Evolutionary conservation across 2,797 vertebrate species (phyloP), one percentile per base, ranked within the genome.

Genomic region (Molossus molossus): DNA sequence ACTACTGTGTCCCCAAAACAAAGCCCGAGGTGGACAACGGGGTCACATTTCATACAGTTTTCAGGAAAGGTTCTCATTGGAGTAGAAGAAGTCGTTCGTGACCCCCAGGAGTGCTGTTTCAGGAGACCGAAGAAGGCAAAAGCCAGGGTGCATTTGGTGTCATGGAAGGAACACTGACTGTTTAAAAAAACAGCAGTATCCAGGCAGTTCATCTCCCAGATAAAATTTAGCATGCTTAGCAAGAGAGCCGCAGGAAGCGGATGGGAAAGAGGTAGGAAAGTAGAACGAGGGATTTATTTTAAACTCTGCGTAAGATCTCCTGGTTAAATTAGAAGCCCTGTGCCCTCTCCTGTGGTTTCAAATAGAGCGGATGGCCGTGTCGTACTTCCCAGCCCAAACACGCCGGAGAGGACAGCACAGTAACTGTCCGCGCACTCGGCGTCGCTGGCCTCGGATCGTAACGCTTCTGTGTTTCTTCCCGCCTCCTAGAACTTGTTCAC

Each of bases 401-500:
- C 53, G 76, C 91, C 53, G 53, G 62, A 50, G 14, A 50, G 33
- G 53, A 69, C 72, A 81, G 55, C 62, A 13, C 55, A 89, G 11
- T 40, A 29, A 57, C 55, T 79, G 40, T 88, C 77, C 75, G 0
- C 48, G 40, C 65, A 23, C 40, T 92, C 18, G 97, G 98, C 98
- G 67, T 92, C 98, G 99, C 94, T 98, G 98, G 98, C 87, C 98
- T 77, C 98, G 94, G 94, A 99, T 99, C 70, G 98, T 99, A 99
- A 98, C 87, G 98, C 76, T 67, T 72, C 84, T 94, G 20, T 97
- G 85, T 97, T 0, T 97, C 81, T 97, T 95, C 40, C 5, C 9
- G 88, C 95, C 96, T 90, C 89, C 87, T 98, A 99, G 99, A 99
- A 98, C 99, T 99, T 90, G 98, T 97, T 95, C 99, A 99, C 91